Evolutionary conservation across 2,888 invertebrate genomes (phyloP), one percentile per base, ranked within the genome.

Genomic region (Myathropa florea): DNA sequence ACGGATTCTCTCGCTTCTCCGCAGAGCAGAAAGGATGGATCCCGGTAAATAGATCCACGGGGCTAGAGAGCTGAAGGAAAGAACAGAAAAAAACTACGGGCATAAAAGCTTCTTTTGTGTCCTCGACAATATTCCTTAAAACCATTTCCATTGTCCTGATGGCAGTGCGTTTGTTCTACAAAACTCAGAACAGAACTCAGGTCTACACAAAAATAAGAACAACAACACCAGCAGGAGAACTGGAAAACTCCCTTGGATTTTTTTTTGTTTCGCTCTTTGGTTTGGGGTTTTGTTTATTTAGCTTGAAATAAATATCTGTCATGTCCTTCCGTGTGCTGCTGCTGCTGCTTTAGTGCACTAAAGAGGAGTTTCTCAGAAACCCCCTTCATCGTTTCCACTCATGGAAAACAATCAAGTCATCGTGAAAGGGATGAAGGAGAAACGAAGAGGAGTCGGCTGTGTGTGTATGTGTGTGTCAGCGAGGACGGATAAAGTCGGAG

Each of bases 221-320:
- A 53, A 75, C 59, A 75, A 61, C 55, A 46, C 18, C 46, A 4
- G 6, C 46, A 46, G 53, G 59, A 30, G 70, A 80, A 72, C 76
- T 67, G 46, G 18, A n/a, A 46, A 72, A 73, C 81, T 85, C 65
- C 2, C 18, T 1, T 46, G n/a, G n/a, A 46, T 7, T 46, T 7
- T 18, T 46, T 18, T 33, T 33, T 33, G 33, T 33, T 33, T 33
- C 9, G 7, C 26, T 46, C 64, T 39, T 73, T 67, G 80, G 80
- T 73, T 68, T 46, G 46, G 53, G 77, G 77, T 59, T 78, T 82
- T 85, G 85, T 85, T 85, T 78, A 78, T 85, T 82, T 68, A 82
- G 59, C 77, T 78, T 73, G 73, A 82, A 82, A 85, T 78, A 85
- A 85, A 85, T 85, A 85, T 85, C 85, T 73, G 77, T 73, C 82